Conservation (phyloP, 2,113 vertebrate species). For the Podarcis muralis region DNA sequence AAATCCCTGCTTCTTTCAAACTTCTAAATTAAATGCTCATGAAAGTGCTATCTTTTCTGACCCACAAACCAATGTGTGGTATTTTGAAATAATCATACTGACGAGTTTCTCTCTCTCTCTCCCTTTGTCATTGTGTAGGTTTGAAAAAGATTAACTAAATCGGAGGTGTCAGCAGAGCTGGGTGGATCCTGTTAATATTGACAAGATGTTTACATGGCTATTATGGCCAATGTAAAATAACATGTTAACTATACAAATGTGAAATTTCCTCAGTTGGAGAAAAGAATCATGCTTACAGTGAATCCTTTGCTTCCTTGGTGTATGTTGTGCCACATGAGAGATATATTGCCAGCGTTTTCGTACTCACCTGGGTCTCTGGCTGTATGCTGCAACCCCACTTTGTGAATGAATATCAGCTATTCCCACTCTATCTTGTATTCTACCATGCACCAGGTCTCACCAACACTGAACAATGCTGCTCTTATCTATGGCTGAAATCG, state of each 20-base stretch:
- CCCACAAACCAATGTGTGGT: not conserved
- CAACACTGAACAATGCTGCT: not conserved
- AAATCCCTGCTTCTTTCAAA: not conserved
- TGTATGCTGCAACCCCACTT: not conserved
- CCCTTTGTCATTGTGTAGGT: conserved; percentile 37
- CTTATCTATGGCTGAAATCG: not conserved
- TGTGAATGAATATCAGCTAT: not conserved
- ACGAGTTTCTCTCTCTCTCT: not conserved
- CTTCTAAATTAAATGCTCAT: not conserved
- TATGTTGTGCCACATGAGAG: not conserved
- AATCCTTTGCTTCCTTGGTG: not conserved
- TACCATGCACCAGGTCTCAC: not conserved
- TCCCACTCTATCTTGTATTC: too few species aligned
- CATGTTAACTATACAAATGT: not conserved
- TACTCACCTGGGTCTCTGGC: not conserved
- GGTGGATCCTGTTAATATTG: not conserved
- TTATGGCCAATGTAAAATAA: not conserved
- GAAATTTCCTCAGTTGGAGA: conserved; percentile 14
- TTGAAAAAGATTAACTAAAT: conserved; percentile 51
- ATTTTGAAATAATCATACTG: not conserved
- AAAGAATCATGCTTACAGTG: rapidly evolving
- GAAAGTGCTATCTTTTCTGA: not conserved
- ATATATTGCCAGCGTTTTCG: not conserved
- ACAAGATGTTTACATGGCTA: conserved; percentile 1
- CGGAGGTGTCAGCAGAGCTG: not conserved